Evolutionary conservation across 2,797 vertebrate species (phyloP), one percentile per base, ranked within the genome.

Genomic region (Etheostoma perlongum): DNA sequence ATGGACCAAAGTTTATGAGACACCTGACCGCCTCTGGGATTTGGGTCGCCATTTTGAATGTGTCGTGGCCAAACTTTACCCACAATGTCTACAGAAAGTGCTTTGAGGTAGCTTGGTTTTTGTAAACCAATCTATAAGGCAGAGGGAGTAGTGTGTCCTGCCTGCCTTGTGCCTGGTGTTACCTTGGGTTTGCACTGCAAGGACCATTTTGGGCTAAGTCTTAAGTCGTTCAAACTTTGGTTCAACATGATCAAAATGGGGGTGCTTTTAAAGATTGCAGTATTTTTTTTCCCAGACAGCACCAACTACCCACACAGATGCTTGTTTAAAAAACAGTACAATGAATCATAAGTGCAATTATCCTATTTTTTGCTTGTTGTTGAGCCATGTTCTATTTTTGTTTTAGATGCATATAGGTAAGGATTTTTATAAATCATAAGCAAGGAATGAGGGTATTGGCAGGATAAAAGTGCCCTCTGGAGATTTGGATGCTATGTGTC

Each of bases 301-400:
- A 91, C 95, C 92, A 93, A 92, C 93, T 95, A 96, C 91, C 88
- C 93, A 95, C 94, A 92, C 95, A 92, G 94, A 94, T 93, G 80
- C 94, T 96, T 95, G 75, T 95, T 96, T 97, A 96, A 94, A 96
- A 92, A 95, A 93, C 82, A 86, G 93, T 93, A 94, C 94, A 95
- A 94, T 95, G 93, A 94, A 96, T 97, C 96, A 95, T 96, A 99
- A 99, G 98, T 99, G 98, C 98, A 99, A 99, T 99, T 99, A 99
- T 97, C 94, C 95, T 95, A 91, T 93, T 93, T 92, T 94, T 93
- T 94, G 93, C 91, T 93, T 93, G 85, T 91, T 91, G 74, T 94
- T 91, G 91, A 96, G 94, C 94, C 88, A 91, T 94, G 87, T 89
- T 91, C 67, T 82, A 71, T 81, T 90, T 90, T 85, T 90, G 84